A percentile compares a stretch with the other conserved stretches of the same genome.
Evolutionary conservation across 2,113 vertebrate species (phyloP).

Genomic region (Craseonycteris thonglongyai): DNA sequence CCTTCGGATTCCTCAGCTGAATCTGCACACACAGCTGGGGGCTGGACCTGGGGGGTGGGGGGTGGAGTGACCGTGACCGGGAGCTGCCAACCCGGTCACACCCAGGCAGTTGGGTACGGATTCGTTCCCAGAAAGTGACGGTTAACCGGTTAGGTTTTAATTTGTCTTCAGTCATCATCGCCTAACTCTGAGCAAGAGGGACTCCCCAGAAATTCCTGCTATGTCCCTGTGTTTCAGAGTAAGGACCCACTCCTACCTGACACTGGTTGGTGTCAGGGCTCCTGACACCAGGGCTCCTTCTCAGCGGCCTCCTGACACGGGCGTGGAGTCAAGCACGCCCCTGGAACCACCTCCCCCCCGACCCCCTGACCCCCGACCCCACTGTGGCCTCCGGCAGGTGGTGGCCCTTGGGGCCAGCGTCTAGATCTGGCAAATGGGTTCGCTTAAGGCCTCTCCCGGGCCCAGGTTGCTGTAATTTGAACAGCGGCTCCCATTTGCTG

Average conservation of each 20-base stretch:
- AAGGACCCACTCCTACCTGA: accelerated
- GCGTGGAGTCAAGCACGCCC: no score
- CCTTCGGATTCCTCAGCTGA: not conserved
- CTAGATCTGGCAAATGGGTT: not conserved
- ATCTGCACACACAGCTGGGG: not conserved
- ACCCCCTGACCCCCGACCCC: accelerated
- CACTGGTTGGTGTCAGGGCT: accelerated
- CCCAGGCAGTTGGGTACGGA: not conserved
- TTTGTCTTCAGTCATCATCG: not conserved
- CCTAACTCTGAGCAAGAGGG: not conserved
- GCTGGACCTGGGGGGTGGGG: accelerated
- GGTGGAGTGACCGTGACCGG: not conserved
- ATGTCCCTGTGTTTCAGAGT: not conserved
- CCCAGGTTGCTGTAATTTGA: no score
- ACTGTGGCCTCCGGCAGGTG: not conserved
- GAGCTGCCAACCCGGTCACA: not conserved
- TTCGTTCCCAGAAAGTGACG: not conserved
- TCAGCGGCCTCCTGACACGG: accelerated
- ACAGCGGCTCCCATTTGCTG: not conserved
- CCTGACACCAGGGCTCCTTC: not conserved
- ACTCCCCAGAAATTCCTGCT: not conserved
- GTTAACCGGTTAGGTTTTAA: not conserved
- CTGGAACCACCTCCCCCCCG: no score
- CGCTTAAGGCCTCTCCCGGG: no score
- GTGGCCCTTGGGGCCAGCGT: not conserved